phyloP scores from a whole-genome alignment of 2,888 invertebrate genomes.

The Chrysomela aeneicollis region DNA sequence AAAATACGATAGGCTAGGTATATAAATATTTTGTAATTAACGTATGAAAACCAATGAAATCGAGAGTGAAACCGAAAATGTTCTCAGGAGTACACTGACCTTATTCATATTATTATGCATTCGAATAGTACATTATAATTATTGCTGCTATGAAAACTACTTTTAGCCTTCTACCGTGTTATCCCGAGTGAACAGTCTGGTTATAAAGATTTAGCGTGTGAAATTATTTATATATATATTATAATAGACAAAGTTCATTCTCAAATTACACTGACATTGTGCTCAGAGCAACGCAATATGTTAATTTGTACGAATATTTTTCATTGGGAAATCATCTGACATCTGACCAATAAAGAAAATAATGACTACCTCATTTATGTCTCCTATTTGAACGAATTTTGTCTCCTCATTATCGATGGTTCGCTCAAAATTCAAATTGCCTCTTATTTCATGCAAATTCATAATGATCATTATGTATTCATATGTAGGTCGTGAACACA shows the following conservation, averaged over 20 bases:
- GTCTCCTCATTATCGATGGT: too few relatives aligned
- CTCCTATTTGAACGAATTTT: too few relatives aligned
- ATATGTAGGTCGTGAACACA: too few relatives aligned
- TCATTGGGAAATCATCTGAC: too few relatives aligned
- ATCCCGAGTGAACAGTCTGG: neutral
- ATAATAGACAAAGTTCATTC: neutral
- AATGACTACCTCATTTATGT: too few relatives aligned
- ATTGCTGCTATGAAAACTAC: neutral
- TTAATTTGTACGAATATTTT: neutral
- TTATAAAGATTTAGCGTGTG: slow-evolving; percentile 1
- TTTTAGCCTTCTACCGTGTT: neutral
- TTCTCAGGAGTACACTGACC: neutral
- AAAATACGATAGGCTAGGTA: too few relatives aligned
- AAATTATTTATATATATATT: neutral
- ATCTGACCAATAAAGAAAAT: too few relatives aligned
- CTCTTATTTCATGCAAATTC: too few relatives aligned
- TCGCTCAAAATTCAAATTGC: too few relatives aligned
- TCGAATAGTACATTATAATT: neutral
- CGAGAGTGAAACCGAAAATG: neutral
- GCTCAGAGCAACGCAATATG: neutral
- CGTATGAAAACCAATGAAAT: neutral
- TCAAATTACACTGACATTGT: neutral
- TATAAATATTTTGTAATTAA: too few relatives aligned
- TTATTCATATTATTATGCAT: neutral
- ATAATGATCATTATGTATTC: too few relatives aligned